Evolutionary conservation across 2,888 invertebrate species (phyloP), one percentile per base, ranked within the genome.

Genomic region (Ceraclea dissimilis): DNA sequence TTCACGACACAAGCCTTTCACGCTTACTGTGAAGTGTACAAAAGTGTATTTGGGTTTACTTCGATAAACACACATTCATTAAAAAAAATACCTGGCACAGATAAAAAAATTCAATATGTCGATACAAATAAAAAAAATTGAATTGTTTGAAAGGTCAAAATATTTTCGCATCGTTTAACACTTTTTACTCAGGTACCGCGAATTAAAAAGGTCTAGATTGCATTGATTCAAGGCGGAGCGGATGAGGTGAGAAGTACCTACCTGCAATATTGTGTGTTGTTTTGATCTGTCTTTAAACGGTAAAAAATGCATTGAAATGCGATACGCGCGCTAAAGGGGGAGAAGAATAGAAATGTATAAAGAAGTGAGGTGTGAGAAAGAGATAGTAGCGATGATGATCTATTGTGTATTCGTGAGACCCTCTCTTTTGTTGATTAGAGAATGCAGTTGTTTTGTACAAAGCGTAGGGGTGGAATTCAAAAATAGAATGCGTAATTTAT

Each of bases 281-380:
- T 39, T 39, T 39, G 46, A n/a, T 50, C 16, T 44, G 55, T 55
- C 55, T 50, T 55, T 49, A 50, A 55, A 44, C 31, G 46, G 55
- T 50, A 55, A 44, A 39, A 43, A 55, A 26, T 26, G 48, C 46
- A 51, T 19, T 46, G 55, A 50, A 55, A 19, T 21, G 31, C 44
- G 50, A 50, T 50, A 50, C 46, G 31, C 17, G 55, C 33, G 55
- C 46, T 31, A n/a, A 39, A 22, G 43, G 50, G 49, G 55, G 49
- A 49, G 34, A 16, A 47, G 20, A 54, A 49, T 43, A 46, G 49
- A 44, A 43, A 17, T 50, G 50, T 16, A 55, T 44, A 50, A 54
- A 50, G 13, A 55, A 44, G 55, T 46, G 31, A 57, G 57, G 57
- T 57, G 57, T 57, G 53, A 57, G 57, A 57, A 57, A 54, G 57